Evolutionary conservation across 2,113 vertebrate genomes (phyloP), one percentile per base, ranked within the genome.

Genomic region (Salminus brasiliensis): DNA sequence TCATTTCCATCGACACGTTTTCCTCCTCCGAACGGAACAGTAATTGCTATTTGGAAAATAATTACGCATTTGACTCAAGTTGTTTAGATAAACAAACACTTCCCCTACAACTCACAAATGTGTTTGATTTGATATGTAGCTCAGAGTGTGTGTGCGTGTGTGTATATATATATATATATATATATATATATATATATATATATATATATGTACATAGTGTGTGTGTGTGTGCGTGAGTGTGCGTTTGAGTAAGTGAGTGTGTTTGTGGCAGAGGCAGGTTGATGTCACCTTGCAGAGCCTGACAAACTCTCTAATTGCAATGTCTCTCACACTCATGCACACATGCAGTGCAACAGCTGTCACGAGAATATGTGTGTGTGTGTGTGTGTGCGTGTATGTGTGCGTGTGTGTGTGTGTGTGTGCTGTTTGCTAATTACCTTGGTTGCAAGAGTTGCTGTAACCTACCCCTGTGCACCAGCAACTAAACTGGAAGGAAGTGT

Each of bases 221-320:
- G 43, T 45, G 12, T 45, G 16, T 13, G 16, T 11, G 16, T 45
- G 16, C 2, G 77, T 62, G 55, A 78, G 76, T 76, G 53, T 47
- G 12, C 55, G 34, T 59, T n/a, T n/a, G n/a, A n/a, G n/a, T n/a
- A n/a, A n/a, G n/a, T n/a, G n/a, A n/a, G 72, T 70, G 41, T 70
- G 72, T 52, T 29, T 52, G 43, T 23, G 12, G 25, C 57, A 74
- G 18, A 25, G 73, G 57, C 59, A 65, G 73, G 60, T 29, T 55
- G 7, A 67, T 76, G 74, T 77, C 75, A 77, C 74, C 63, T 76
- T 67, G 60, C 47, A 21, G 47, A 41, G 63, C 45, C 66, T 68
- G 62, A 66, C 60, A 52, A 49, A 76, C 30, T 45, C n/a, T 52
- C 27, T 66, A 76, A 66, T 76, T 66, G 74, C 74, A 29, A 32